These are phyloP conservation scores for Sparus aurata DNA, from an alignment of 2,797 vertebrate species.

Conservation along the genomic window DNA sequence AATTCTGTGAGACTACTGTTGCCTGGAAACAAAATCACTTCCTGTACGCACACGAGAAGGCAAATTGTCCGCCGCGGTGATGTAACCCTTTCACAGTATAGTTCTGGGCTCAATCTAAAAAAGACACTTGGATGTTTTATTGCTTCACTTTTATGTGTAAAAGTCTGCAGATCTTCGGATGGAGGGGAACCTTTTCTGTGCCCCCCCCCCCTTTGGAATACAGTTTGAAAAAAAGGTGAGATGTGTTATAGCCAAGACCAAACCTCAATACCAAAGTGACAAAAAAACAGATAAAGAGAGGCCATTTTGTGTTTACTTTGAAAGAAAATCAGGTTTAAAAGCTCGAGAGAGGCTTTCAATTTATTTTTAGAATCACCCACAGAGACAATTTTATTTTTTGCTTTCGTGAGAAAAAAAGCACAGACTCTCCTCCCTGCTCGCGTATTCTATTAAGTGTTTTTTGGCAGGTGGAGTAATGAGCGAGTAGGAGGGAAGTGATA, in stretches of 20 bases:
- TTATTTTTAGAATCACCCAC: conserved; percentile 65
- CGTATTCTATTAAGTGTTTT: conserved; percentile 59
- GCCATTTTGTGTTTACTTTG: conserved; percentile 50
- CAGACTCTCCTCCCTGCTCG: conserved; percentile 56
- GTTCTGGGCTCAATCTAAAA: conserved; percentile 47
- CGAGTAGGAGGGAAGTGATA: conserved; percentile 67
- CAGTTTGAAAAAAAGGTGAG: conserved; percentile 1
- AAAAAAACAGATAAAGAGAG: conserved; percentile 22
- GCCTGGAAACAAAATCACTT: conserved; percentile 80
- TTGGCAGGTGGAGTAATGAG: conserved; percentile 69
- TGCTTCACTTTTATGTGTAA: conserved; percentile 63
- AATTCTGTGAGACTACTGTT: conserved; percentile 73
- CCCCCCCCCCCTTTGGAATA: too few species aligned
- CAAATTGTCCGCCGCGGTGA: conserved; percentile 61
- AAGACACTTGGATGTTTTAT: conserved; percentile 68
- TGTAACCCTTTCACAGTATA: conserved; percentile 57
- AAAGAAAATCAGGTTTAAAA: conserved; percentile 36
- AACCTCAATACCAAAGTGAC: conserved; percentile 83
- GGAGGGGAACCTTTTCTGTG: neutral
- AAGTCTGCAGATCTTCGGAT: conserved; percentile 51
- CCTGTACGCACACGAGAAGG: conserved; percentile 47
- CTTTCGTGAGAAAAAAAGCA: conserved; percentile 27
- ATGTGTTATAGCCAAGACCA: conserved; percentile 63
- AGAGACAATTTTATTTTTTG: conserved; percentile 58
- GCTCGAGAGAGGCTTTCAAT: conserved; percentile 46